Evolutionary conservation across 1,140 invertebrate genomes (phyloP).

Genomic region (Chrysomallon squamiferum): DNA sequence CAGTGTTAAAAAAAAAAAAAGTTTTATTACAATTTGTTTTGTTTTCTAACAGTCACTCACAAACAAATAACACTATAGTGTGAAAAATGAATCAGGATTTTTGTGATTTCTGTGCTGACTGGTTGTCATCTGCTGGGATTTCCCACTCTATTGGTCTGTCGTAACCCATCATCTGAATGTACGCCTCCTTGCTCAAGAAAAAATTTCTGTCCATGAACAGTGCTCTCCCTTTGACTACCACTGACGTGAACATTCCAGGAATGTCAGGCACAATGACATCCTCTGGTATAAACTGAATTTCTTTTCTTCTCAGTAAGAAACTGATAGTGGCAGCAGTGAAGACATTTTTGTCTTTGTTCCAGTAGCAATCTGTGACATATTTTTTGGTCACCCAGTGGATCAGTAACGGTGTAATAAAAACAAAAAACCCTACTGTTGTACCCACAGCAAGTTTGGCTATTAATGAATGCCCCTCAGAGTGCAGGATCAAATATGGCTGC

Average conservation of each 20-base stretch:
- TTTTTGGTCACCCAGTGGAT: constrained; percentile 84
- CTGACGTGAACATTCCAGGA: constrained; percentile 82
- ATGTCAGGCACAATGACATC: constrained; percentile 81
- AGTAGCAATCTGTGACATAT: constrained; percentile 81
- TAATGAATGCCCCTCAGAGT: constrained; percentile 37
- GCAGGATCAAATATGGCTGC: constrained; percentile 77
- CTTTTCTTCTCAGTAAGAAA: constrained; percentile 39
- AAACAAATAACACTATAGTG: too few relatives aligned
- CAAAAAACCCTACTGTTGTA: constrained; percentile 77
- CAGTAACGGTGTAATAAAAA: constrained; percentile 81
- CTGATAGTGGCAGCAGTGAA: constrained; percentile 44
- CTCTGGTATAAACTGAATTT: constrained; percentile 55
- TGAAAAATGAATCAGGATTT: neutral
- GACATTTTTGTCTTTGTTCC: constrained; percentile 64
- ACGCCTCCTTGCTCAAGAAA: constrained; percentile 77
- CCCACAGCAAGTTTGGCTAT: constrained; percentile 70
- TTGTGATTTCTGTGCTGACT: neutral
- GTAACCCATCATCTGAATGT: constrained; percentile 85
- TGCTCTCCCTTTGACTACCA: constrained; percentile 71
- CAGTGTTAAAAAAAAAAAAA: too few relatives aligned
- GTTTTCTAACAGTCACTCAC: too few relatives aligned
- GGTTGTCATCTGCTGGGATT: constrained; percentile 10
- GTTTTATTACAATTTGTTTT: too few relatives aligned
- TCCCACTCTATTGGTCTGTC: constrained; percentile 81
- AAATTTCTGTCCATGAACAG: constrained; percentile 77